Conservation (phyloP, 2,113 vertebrate species). For the Oryctolagus cuniculus region DNA sequence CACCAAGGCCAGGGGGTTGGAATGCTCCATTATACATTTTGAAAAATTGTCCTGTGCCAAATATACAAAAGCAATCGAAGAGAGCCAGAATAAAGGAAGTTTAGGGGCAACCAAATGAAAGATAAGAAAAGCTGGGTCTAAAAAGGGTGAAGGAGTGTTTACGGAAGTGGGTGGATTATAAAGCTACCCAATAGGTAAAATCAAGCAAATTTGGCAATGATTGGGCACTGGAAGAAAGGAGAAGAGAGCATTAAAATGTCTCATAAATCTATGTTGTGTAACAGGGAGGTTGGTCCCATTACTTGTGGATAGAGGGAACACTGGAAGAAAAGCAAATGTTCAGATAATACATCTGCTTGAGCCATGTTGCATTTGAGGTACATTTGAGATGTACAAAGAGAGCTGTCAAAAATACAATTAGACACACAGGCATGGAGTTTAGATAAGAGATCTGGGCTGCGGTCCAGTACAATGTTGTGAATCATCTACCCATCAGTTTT, state of each 20-base stretch:
- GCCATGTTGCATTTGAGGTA: not conserved
- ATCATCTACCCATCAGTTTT: not conserved
- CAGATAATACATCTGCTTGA: not conserved
- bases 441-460: not conserved
- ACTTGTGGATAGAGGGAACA: not conserved
- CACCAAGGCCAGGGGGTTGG: not conserved
- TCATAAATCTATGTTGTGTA: not conserved
- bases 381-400: not conserved
- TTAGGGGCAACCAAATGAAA: not conserved
- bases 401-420: not conserved
- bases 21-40: not conserved
- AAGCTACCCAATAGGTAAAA: constrained; percentile 7
- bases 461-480: not conserved
- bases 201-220: not conserved
- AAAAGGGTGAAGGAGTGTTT: not conserved
- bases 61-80: not conserved
- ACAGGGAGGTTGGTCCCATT: not conserved
- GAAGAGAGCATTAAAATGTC: not conserved
- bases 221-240: not conserved
- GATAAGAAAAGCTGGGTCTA: not conserved
- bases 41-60: not conserved
- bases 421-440: not conserved
- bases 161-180: not conserved
- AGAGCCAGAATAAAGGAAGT: not conserved
- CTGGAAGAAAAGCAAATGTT: not conserved